A percentile compares a stretch with the other conserved stretches of the same genome.
Conservation (phyloP, 2,113 vertebrate genomes). For the Gracilinanus agilis region DNA sequence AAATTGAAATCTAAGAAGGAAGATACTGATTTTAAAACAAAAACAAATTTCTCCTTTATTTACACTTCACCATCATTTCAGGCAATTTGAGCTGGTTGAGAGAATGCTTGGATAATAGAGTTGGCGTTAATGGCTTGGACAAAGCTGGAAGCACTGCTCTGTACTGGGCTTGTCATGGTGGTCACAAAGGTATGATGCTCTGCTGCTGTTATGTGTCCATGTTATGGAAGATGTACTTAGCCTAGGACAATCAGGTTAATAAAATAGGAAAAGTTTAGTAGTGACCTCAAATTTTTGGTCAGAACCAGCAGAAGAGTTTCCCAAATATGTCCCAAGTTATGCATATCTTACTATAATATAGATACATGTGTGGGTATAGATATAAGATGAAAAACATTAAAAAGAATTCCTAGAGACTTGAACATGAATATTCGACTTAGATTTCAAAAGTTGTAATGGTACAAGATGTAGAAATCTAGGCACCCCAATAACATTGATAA, state of each 20-base stretch:
- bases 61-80: conserved; percentile 79
- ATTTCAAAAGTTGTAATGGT: conserved; percentile 13
- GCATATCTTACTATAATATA: conserved; percentile 20
- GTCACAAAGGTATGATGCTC: conserved; percentile 91
- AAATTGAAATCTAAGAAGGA: conserved; percentile 44
- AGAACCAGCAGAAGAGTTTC: conserved; percentile 7
- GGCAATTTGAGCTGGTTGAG: conserved; percentile 97
- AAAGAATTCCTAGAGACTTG: not conserved
- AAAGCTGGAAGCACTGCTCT: conserved; percentile 98
- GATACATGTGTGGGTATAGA: not conserved
- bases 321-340: not conserved
- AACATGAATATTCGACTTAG: conserved; percentile 5
- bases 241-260: not conserved
- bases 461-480: conserved; percentile 37
- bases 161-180: conserved; percentile 97
- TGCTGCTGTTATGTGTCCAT: not conserved
- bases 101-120: conserved; percentile 97
- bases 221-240: not conserved
- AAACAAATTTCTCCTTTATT: conserved; percentile 44
- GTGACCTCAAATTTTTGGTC: conserved; percentile 15
- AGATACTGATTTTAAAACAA: conserved; percentile 47
- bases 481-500: conserved; percentile 28
- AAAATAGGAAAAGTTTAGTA: not conserved
- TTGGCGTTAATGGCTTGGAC: conserved; percentile 97
- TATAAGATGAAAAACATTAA: not conserved